Percentiles rank a stretch among this genome's conserved stretches.
phyloP scores from a whole-genome alignment of 2,797 vertebrate species.

The Tokudaia muenninki region DNA sequence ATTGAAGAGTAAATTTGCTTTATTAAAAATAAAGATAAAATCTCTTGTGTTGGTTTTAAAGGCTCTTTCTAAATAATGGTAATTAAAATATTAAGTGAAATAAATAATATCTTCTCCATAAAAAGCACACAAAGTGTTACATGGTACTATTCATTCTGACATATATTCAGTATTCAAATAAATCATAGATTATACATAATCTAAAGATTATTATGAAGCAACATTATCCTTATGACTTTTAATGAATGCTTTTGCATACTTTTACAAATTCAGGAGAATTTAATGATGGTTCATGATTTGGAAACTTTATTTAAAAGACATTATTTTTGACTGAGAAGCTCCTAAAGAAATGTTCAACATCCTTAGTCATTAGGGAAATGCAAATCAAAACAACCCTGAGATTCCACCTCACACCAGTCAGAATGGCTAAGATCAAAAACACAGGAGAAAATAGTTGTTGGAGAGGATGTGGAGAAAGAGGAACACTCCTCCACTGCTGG shows the following conservation, averaged over 20 bases:
- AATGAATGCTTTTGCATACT: neutral
- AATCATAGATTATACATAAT: neutral
- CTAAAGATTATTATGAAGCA: neutral
- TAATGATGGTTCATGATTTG: conserved; percentile 5
- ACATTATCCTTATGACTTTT: conserved; percentile 42
- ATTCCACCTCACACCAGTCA: no score
- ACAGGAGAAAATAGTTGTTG: no score
- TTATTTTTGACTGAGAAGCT: neutral
- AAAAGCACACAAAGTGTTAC: conserved; percentile 15
- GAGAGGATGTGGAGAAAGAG: no score
- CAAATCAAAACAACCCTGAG: no score
- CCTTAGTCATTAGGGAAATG: no score
- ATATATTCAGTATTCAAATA: conserved; percentile 36
- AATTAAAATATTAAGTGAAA: conserved; percentile 40
- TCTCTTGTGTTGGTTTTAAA: neutral
- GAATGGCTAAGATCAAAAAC: no score
- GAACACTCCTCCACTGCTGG: no score
- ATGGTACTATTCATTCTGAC: conserved; percentile 11
- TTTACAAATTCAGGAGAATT: neutral
- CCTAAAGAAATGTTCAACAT: no score
- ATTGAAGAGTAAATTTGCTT: conserved; percentile 26
- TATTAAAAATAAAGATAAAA: conserved; percentile 59
- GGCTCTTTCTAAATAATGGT: neutral
- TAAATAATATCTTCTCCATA: neutral
- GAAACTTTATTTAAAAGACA: conserved; percentile 1